Evolutionary conservation across 1,140 invertebrate species (phyloP).

Genomic region (Dolichoris vasculosae): DNA sequence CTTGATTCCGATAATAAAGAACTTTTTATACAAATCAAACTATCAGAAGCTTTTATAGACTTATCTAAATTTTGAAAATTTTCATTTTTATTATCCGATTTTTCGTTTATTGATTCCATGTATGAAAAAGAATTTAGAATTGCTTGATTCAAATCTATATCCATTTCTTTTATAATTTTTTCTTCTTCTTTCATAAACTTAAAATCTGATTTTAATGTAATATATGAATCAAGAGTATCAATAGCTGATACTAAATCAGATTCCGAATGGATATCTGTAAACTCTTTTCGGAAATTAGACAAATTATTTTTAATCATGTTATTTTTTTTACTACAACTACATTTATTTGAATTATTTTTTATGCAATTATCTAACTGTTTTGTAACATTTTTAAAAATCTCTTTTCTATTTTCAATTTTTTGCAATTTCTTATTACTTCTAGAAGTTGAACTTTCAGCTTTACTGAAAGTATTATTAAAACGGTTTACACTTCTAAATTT

Average conservation of each 20-base stretch:
- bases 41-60: background rate
- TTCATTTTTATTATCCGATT: background rate
- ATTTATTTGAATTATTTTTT: conserved; percentile 20
- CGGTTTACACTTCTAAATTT: conserved; percentile 31
- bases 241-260: conserved; percentile 19
- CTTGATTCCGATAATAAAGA: conserved; percentile 8
- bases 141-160: conserved; percentile 32
- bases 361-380: conserved; percentile 58
- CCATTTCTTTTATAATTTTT: background rate
- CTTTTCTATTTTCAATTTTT: conserved; percentile 22
- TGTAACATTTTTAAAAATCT: conserved; percentile 54
- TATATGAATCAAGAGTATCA: conserved; percentile 1
- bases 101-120: background rate
- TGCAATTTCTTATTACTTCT: conserved; percentile 8
- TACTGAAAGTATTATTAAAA: conserved; percentile 52
- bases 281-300: background rate
- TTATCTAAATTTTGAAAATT: background rate
- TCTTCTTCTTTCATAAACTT: background rate
- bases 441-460: conserved; percentile 14
- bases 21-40: background rate
- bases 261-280: background rate
- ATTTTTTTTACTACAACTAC: background rate
- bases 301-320: background rate
- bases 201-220: background rate
- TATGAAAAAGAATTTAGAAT: background rate